These are phyloP conservation scores for Nicator chloris DNA, from an alignment of 2,113 vertebrate species.

Conservation along the genomic window DNA sequence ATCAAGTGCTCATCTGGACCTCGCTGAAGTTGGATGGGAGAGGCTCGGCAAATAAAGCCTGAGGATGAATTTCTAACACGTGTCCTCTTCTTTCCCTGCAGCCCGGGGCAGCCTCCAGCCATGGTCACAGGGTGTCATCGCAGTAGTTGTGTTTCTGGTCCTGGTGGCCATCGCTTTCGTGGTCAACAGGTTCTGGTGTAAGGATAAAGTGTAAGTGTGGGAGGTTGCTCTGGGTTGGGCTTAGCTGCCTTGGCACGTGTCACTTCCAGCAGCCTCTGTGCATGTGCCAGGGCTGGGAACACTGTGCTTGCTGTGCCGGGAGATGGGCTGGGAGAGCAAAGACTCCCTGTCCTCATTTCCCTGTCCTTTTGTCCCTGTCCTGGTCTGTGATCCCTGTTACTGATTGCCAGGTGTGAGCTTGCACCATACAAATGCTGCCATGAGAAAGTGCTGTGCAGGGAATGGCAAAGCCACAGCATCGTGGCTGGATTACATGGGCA, in stretches of 20 bases:
- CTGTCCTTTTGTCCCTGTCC: not conserved
- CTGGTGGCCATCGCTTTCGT: constrained; percentile 23
- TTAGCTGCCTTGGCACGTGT: not conserved
- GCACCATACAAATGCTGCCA: accelerated
- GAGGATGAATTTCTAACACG: not conserved
- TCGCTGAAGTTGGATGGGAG: not conserved
- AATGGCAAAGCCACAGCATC: accelerated
- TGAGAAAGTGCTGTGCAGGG: not conserved
- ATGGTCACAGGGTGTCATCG: constrained; percentile 34
- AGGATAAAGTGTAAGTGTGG: constrained; percentile 51
- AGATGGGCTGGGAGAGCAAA: not conserved
- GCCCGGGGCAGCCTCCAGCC: constrained; percentile 41
- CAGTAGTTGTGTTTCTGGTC: constrained; percentile 40
- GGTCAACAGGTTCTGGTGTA: constrained; percentile 58
- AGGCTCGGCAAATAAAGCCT: not conserved
- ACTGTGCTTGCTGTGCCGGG: accelerated
- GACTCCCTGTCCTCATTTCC: not conserved
- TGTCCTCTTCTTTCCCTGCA: not conserved
- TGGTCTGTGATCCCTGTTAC: not conserved
- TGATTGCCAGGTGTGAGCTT: not conserved
- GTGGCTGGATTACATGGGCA: accelerated
- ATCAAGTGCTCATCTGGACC: not conserved
- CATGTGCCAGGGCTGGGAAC: not conserved
- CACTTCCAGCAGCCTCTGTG: not conserved
- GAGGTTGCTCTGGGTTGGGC: not conserved